Evolutionary conservation across 2,797 vertebrate genomes (phyloP).

Genomic region (Gymnopithys bicolor): DNA sequence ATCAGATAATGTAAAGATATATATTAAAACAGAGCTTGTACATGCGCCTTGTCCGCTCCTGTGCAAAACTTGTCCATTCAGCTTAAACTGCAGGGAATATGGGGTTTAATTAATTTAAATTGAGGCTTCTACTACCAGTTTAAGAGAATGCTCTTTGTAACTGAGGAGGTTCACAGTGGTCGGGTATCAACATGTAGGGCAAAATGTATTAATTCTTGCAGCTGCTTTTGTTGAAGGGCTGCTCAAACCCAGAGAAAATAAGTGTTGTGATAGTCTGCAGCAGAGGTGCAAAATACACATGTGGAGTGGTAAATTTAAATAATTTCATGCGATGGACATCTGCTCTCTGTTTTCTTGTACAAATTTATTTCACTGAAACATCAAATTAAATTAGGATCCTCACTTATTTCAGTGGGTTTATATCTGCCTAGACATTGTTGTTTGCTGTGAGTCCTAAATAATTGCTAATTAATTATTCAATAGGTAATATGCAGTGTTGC

Average conservation of each 20-base stretch:
- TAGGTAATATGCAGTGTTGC: not conserved
- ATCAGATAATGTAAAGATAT: not conserved
- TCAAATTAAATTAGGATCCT: not conserved
- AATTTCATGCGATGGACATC: not conserved
- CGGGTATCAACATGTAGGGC: not conserved
- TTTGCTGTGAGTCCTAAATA: not conserved
- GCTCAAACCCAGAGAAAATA: not conserved
- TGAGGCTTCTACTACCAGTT: not conserved
- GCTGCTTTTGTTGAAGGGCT: not conserved
- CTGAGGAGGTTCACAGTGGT: not conserved
- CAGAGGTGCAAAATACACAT: not conserved
- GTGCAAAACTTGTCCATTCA: not conserved
- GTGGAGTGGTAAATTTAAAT: not conserved
- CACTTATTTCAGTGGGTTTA: not conserved
- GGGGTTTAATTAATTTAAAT: not conserved
- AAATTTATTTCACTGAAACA: not conserved
- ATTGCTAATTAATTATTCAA: not conserved
- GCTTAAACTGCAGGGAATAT: not conserved
- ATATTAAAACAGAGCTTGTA: not conserved
- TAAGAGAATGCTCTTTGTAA: not conserved
- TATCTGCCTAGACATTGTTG: not conserved
- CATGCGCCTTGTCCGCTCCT: not conserved
- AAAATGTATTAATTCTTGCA: not conserved
- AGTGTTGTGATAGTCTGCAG: not conserved
- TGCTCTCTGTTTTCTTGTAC: not conserved